These are phyloP conservation scores for Platyscapa corneri DNA, from an alignment of 1,140 invertebrate genomes.

Conservation along the genomic window DNA sequence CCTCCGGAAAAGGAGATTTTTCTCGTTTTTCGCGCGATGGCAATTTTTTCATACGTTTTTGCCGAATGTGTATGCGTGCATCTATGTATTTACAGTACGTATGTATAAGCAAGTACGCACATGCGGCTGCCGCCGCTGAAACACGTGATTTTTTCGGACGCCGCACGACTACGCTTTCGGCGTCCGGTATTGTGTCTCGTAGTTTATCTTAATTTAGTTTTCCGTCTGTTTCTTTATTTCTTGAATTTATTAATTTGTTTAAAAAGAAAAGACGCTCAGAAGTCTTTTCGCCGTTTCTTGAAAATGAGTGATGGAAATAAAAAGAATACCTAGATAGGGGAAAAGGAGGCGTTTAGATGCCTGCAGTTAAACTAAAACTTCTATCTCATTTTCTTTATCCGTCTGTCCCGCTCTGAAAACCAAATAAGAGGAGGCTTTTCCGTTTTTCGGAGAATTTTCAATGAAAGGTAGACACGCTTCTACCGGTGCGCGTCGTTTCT, in stretches of 20 bases:
- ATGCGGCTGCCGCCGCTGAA: conserved; percentile 39
- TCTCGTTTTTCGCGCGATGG: conserved; percentile 19
- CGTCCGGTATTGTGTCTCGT: conserved; percentile 39
- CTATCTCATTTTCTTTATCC: background rate
- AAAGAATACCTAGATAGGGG: conserved; percentile 11
- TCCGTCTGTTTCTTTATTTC: background rate
- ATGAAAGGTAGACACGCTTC: background rate
- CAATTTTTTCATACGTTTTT: background rate
- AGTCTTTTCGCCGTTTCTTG: background rate
- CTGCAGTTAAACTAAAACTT: background rate
- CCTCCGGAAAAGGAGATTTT: conserved; percentile 39
- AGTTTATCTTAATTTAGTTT: conserved; percentile 15
- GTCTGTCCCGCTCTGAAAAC: background rate
- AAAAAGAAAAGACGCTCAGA: background rate
- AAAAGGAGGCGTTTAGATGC: conserved; percentile 9
- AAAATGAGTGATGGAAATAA: background rate
- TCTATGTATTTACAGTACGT: background rate
- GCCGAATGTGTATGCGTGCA: too few species aligned
- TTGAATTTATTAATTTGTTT: background rate
- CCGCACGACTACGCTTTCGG: conserved; percentile 11
- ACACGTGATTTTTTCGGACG: conserved; percentile 52
- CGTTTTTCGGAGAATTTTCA: conserved; percentile 39
- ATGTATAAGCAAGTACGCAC: conserved; percentile 23
- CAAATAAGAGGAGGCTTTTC: background rate
- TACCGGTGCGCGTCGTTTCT: background rate